Evolutionary conservation across 2,797 vertebrate genomes (phyloP).

Genomic region (Tamandua tetradactyla): DNA sequence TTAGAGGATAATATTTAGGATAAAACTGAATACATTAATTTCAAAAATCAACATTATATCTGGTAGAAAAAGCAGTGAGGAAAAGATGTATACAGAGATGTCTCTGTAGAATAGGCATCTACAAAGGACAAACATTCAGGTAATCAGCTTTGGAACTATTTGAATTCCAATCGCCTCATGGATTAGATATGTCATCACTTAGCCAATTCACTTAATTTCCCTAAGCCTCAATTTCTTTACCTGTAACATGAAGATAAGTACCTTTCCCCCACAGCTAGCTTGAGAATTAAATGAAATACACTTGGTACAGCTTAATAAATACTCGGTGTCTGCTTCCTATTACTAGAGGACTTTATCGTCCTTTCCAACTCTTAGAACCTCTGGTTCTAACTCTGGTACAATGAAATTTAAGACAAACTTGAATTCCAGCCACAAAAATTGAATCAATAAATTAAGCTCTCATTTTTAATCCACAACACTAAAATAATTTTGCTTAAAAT

Average conservation of each 20-base stretch:
- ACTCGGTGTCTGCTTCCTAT: not conserved
- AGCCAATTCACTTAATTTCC: not conserved
- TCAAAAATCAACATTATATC: conserved; percentile 7
- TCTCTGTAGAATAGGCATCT: not conserved
- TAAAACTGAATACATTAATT: conserved; percentile 3
- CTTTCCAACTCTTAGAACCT: not conserved
- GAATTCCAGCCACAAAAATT: not conserved
- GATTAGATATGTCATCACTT: not conserved
- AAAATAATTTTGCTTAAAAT: conserved; percentile 47
- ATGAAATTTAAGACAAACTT: not conserved
- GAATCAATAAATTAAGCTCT: not conserved
- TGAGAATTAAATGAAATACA: not conserved
- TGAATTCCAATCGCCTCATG: not conserved
- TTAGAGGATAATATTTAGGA: conserved; percentile 24
- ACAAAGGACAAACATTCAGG: not conserved
- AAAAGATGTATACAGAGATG: not conserved
- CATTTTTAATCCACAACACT: conserved; percentile 30
- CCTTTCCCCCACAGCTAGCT: not conserved
- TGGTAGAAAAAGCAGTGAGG: not conserved
- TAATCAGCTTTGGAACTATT: not conserved
- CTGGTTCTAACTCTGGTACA: not conserved
- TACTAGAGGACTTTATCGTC: not conserved
- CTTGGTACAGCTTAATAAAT: not conserved
- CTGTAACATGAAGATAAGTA: not conserved
- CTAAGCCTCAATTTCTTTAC: conserved; percentile 5